Percentiles rank a stretch among this genome's conserved stretches.
Evolutionary conservation across 2,888 invertebrate genomes (phyloP).

Genomic region (Ryuthela nishihirai): DNA sequence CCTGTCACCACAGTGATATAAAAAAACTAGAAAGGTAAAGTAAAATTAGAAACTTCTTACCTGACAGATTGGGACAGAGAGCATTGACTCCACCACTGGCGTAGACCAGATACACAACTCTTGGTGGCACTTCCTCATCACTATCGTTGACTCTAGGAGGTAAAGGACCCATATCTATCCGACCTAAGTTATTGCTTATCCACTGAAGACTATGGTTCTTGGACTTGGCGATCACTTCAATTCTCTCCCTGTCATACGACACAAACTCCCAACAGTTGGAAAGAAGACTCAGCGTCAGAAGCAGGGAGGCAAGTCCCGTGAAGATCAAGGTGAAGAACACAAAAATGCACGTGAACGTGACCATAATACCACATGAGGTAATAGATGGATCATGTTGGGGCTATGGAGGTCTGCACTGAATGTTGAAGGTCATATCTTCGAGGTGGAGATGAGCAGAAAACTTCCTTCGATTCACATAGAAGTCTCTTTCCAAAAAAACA

Average conservation of each 20-base stretch:
- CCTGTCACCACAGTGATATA: too few species aligned
- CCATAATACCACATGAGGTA: conserved; percentile 13
- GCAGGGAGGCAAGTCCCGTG: conserved; percentile 49
- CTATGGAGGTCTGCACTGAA: too few species aligned
- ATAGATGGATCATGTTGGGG: too few species aligned
- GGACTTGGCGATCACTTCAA: conserved; percentile 45
- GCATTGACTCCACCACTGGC: conserved; percentile 92
- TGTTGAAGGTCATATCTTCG: too few species aligned
- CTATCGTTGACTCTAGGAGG: background rate
- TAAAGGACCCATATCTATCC: conserved; percentile 4
- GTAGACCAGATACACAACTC: conserved; percentile 65
- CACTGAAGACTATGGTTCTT: conserved; percentile 17
- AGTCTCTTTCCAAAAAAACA: too few species aligned
- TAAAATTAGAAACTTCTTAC: conserved; percentile 54
- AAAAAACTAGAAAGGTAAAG: too few species aligned
- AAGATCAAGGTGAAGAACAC: conserved; percentile 58
- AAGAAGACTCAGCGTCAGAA: conserved; percentile 67
- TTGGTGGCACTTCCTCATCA: background rate
- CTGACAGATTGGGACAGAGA: conserved; percentile 74
- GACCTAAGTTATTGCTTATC: conserved; percentile 8
- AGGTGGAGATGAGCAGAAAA: too few species aligned
- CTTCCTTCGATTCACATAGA: too few species aligned
- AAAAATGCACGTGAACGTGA: conserved; percentile 53
- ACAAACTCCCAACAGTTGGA: conserved; percentile 89
- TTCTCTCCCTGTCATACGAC: conserved; percentile 65